phyloP scores from a whole-genome alignment of 2,113 vertebrate species.

The Nettapus auritus region DNA sequence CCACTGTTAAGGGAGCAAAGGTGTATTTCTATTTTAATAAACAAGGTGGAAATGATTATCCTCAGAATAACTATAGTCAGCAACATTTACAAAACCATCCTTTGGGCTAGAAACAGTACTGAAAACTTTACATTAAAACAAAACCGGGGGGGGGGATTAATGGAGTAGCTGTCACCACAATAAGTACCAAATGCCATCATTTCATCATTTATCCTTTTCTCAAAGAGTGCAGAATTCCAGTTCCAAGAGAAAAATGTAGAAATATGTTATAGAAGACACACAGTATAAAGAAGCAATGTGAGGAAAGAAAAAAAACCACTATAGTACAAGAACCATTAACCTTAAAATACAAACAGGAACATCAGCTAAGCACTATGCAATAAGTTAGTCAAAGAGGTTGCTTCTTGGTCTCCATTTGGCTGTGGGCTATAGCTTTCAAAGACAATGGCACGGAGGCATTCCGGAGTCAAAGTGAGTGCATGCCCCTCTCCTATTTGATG shows the following conservation, averaged over 20 bases:
- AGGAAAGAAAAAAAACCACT: not conserved
- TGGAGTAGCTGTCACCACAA: not conserved
- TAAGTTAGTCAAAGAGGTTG: not conserved
- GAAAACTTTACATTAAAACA: not conserved
- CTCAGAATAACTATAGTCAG: not conserved
- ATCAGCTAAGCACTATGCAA: not conserved
- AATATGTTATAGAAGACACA: not conserved
- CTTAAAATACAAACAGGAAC: not conserved
- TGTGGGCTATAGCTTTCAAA: not conserved
- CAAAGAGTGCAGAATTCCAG: not conserved
- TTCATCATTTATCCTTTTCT: not conserved
- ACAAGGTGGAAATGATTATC: not conserved
- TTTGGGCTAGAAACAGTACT: not conserved
- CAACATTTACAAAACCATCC: not conserved
- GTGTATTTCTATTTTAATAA: not conserved
- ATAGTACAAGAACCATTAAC: not conserved
- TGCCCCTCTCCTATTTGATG: not conserved
- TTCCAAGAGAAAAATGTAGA: not conserved
- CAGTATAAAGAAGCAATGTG: not conserved
- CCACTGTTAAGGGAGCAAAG: not conserved
- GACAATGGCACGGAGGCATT: fast-evolving
- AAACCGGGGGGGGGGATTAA: not conserved
- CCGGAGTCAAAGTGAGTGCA: fast-evolving
- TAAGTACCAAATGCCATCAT: not conserved
- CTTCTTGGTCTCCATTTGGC: too few relatives aligned